Base-by-base conservation (phyloP, 2,888 invertebrate species). In the Amphipyra tragopoginis region DNA sequence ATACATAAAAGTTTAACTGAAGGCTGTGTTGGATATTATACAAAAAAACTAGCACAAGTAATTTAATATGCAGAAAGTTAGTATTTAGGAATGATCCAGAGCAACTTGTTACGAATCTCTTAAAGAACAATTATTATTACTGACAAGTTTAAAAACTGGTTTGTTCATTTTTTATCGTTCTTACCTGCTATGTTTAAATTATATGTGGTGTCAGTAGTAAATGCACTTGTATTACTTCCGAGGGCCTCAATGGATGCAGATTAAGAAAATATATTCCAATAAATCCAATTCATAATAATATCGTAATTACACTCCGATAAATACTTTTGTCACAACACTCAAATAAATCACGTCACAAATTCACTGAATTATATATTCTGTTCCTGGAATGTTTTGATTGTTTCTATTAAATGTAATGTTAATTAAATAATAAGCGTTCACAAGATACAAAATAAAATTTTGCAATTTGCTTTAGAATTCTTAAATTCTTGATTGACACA, bases 271-370 rank as follows among this genome's bases (percentile, higher is more conserved):
- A 39, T 51, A 52, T 51, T 52, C 36, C 14, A 52, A 54, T 21
- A 56, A 62, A 58, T 62, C 45, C 62, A 60, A 60, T 50, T 50
- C 66, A 75, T 75, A 67, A 29, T 68, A 45, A 36, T 14, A 44
- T 57, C 44, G 33, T 49, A 51, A 50, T 62, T 55, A 42, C 57
- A 75, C 60, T 63, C 42, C 4, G 36, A 29, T 59, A 42, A 66
- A 58, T 39, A 54, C 10, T 53, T 65, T 47, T 40, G 6, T 29
- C 26, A 48, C 40, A 61, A 43, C 54, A 65, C 42, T 26, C 42
- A 9, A 39, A 36, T 45, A 52, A 42, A 39, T 10, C 54, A 59
- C 43, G 43, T 53, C 50, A 75, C 64, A 50, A 54, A 47, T 50
- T 63, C 65, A 65, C 45, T 67, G 11, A 52, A 56, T 55, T 45